Conservation (phyloP, 2,113 vertebrate species). For the Pomatostomus ruficeps region DNA sequence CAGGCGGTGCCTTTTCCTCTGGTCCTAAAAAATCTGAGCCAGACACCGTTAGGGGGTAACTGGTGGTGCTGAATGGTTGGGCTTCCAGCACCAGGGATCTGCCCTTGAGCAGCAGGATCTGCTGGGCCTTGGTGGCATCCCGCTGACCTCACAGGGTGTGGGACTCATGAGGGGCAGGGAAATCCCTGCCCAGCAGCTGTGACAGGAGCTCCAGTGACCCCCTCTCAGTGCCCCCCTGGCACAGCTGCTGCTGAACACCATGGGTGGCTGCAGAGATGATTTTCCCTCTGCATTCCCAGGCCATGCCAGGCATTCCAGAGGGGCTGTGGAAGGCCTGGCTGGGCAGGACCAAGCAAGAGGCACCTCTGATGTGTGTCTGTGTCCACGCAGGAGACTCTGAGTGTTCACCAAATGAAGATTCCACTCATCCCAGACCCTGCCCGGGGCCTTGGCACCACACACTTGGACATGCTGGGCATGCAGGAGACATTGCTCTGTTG, state of each 20-base stretch:
- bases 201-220: not conserved
- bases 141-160: not conserved
- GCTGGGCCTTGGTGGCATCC: not conserved
- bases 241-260: not conserved
- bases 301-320: not conserved
- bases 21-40: no score
- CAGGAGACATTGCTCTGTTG: not conserved
- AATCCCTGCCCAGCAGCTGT: not conserved
- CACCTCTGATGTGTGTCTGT: not conserved
- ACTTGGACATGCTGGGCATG: not conserved
- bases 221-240: not conserved
- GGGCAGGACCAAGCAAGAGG: not conserved
- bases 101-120: not conserved
- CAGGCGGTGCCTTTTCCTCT: no score
- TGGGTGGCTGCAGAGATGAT: not conserved
- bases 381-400: not conserved
- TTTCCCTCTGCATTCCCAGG: not conserved
- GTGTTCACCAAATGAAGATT: not conserved
- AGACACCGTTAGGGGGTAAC: no score
- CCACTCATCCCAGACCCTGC: not conserved
- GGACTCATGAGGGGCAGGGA: not conserved
- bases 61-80: not conserved
- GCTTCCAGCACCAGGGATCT: not conserved
- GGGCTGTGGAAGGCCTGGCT: not conserved
- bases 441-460: not conserved